phyloP scores from a whole-genome alignment of 1,140 invertebrate species.

The Cherax destructor region DNA sequence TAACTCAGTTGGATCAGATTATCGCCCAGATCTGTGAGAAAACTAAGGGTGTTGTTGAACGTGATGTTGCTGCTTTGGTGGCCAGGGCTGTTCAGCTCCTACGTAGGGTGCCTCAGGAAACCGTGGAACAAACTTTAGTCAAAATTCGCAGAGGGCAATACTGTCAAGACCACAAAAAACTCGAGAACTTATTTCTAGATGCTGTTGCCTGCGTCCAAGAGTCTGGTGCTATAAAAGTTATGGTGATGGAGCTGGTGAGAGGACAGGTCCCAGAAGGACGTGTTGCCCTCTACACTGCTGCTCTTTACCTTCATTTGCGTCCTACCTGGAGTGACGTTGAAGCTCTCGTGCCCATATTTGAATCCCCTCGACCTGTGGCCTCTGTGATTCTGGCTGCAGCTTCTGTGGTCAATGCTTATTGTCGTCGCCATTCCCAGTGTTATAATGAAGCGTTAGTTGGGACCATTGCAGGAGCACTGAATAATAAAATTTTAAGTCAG shows the following conservation, averaged over 20 bases:
- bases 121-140: slow-evolving; percentile 8
- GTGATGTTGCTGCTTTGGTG: slow-evolving; percentile 14
- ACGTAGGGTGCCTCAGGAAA: slow-evolving; percentile 13
- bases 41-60: slow-evolving; percentile 12
- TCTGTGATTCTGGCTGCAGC: slow-evolving; percentile 43
- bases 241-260: slow-evolving; percentile 30
- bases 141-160: slow-evolving; percentile 14
- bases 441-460: not conserved
- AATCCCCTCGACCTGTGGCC: not conserved
- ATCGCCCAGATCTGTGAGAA: slow-evolving; percentile 39
- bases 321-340: slow-evolving; percentile 13
- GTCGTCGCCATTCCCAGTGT: slow-evolving; percentile 1
- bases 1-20: slow-evolving; percentile 24
- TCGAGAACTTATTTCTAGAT: slow-evolving; percentile 41
- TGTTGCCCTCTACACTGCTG: slow-evolving; percentile 29
- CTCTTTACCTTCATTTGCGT: slow-evolving; percentile 16
- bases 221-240: slow-evolving; percentile 41
- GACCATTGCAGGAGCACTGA: slow-evolving; percentile 12
- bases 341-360: slow-evolving; percentile 31
- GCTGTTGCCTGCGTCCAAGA: slow-evolving; percentile 29
- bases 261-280: slow-evolving; percentile 19
- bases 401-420: slow-evolving; percentile 38
- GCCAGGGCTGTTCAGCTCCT: slow-evolving; percentile 26
- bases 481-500: slow-evolving; percentile 14
- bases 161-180: slow-evolving; percentile 10